Evolutionary conservation across 2,113 vertebrate species (phyloP).

Genomic region (Python bivittatus): DNA sequence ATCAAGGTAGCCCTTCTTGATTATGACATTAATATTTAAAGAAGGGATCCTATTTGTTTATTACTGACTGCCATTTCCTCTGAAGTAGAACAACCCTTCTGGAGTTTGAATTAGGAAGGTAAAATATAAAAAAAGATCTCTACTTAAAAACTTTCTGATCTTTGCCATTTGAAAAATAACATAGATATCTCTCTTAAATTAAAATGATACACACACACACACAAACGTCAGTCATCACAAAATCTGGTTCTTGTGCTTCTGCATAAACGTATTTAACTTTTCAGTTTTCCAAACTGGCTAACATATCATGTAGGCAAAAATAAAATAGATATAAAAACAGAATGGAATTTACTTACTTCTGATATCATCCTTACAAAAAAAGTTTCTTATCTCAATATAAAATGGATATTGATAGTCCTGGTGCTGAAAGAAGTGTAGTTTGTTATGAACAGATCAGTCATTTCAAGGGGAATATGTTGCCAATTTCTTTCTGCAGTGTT

Average conservation of each 20-base stretch:
- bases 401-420: slow-evolving; percentile 16
- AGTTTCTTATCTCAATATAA: slow-evolving; percentile 26
- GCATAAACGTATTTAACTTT: slow-evolving; percentile 11
- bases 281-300: background rate
- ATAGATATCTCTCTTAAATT: background rate
- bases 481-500: slow-evolving; percentile 21
- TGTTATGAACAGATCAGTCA: slow-evolving; percentile 50
- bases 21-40: background rate
- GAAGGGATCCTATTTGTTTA: slow-evolving; percentile 2
- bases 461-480: slow-evolving; percentile 36
- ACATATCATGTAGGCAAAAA: slow-evolving; percentile 23
- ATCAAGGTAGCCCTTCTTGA: background rate
- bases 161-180: slow-evolving; percentile 5
- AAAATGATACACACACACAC: background rate
- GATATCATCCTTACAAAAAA: background rate
- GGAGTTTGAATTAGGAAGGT: slow-evolving; percentile 10
- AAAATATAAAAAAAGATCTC: slow-evolving; percentile 2
- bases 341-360: background rate
- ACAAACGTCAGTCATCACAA: background rate
- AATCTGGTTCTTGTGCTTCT: background rate
- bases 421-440: slow-evolving; percentile 14
- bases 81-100: slow-evolving; percentile 2
- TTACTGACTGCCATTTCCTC: slow-evolving; percentile 50
- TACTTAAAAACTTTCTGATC: background rate
- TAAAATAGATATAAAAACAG: slow-evolving; percentile 10